These are phyloP conservation scores for Lithosia quadra DNA, from an alignment of 2,888 invertebrate genomes.

Conservation along the genomic window DNA sequence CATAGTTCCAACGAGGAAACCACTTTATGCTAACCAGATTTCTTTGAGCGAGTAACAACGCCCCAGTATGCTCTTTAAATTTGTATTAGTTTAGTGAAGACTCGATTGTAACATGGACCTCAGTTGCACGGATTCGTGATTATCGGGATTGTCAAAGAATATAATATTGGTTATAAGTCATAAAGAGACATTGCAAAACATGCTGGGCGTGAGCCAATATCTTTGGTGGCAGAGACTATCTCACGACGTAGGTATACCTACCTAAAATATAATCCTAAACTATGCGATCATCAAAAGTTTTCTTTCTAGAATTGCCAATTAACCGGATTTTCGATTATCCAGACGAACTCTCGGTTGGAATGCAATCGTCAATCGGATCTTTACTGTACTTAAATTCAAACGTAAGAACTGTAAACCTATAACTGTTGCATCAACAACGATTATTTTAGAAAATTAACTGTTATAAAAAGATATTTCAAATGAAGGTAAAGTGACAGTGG, in stretches of 20 bases:
- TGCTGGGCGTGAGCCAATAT: background rate
- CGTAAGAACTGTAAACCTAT: background rate
- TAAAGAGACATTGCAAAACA: background rate
- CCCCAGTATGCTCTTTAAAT: background rate
- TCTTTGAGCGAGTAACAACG: slow-evolving; percentile 24
- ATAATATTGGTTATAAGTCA: no score
- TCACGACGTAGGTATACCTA: background rate
- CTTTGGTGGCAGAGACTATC: background rate
- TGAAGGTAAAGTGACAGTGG: no score
- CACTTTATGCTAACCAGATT: slow-evolving; percentile 50
- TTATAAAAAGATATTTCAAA: background rate
- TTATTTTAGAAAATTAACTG: background rate
- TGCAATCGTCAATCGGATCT: no score
- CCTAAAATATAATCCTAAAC: background rate
- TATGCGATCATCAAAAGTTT: background rate
- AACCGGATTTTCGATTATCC: no score
- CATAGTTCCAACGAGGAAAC: slow-evolving; percentile 49
- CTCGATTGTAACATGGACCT: background rate
- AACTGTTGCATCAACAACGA: background rate
- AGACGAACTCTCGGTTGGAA: no score
- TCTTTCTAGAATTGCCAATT: no score
- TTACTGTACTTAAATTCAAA: no score
- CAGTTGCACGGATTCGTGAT: background rate
- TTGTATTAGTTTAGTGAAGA: background rate
- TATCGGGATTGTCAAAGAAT: background rate